Evolutionary conservation across 2,888 invertebrate genomes (phyloP).

Genomic region (Microctonus brassicae): DNA sequence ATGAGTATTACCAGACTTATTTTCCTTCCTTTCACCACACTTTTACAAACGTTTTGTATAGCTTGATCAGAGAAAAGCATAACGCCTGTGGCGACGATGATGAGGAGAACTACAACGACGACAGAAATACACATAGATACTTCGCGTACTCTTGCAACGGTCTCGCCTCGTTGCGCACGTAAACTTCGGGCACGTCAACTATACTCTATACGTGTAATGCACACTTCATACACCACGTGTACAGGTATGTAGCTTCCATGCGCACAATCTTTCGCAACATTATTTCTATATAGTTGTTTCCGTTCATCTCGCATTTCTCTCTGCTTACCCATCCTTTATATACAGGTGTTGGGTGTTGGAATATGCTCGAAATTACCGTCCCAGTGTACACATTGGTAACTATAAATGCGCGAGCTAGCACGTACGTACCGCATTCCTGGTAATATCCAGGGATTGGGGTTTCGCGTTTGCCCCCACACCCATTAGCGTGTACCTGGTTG

Average conservation of each 20-base stretch:
- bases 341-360: slow-evolving; percentile 36
- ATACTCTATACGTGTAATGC: not conserved
- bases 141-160: no score
- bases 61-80: slow-evolving; percentile 1
- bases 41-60: slow-evolving; percentile 30
- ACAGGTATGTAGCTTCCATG: slow-evolving; percentile 11
- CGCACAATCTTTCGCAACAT: slow-evolving; percentile 14
- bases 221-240: not conserved
- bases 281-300: slow-evolving; percentile 3
- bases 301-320: slow-evolving; percentile 34
- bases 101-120: no score
- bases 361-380: slow-evolving; percentile 44
- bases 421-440: slow-evolving; percentile 41
- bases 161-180: slow-evolving; percentile 33
- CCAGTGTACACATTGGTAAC: slow-evolving; percentile 42
- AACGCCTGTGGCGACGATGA: slow-evolving; percentile 17
- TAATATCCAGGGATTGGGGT: slow-evolving; percentile 57
- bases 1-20: slow-evolving; percentile 9
- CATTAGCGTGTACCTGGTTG: slow-evolving; percentile 39
- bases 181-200: slow-evolving; percentile 19
- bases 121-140: no score
- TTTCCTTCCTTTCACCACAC: slow-evolving; percentile 21
- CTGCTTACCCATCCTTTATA: slow-evolving; percentile 36
- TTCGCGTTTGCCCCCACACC: slow-evolving; percentile 49
- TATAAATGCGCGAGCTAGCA: slow-evolving; percentile 43